Conservation (phyloP, 2,888 invertebrate species). For the Melanostoma scalare region DNA sequence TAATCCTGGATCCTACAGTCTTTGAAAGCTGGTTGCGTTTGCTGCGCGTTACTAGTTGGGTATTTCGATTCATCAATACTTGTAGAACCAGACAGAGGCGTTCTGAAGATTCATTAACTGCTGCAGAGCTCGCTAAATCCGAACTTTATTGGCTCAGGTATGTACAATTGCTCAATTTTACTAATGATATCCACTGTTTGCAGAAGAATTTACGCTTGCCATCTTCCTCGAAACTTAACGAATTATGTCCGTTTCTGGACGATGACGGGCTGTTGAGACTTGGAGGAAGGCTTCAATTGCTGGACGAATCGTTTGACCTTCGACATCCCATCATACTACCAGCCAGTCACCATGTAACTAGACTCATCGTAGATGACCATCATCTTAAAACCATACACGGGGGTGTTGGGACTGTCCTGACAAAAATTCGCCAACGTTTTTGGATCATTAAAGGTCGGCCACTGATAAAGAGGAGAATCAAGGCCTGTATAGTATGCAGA, state of each 20-base stretch:
- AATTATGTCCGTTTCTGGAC: neutral
- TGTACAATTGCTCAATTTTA: neutral
- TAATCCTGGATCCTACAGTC: too few relatives aligned
- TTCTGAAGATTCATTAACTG: neutral
- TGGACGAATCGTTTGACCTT: neutral
- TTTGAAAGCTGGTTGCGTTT: conserved; percentile 12
- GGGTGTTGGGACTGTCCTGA: conserved; percentile 2
- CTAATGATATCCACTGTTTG: neutral
- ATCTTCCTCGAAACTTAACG: neutral
- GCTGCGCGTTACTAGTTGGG: conserved; percentile 28
- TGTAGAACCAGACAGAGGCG: neutral
- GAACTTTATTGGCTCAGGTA: conserved; percentile 42
- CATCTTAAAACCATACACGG: conserved; percentile 23
- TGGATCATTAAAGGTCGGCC: conserved; percentile 32
- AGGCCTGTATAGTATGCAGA: conserved; percentile 5
- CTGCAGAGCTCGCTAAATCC: conserved; percentile 8
- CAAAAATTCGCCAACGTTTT: conserved; percentile 22
- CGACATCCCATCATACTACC: conserved; percentile 19
- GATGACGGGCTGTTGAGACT: too few relatives aligned
- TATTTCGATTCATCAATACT: conserved; percentile 10
- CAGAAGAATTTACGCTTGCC: neutral
- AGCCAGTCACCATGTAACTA: neutral
- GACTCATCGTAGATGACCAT: neutral
- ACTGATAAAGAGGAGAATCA: neutral
- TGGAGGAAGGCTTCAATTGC: neutral